These are phyloP conservation scores for Ellobium chinense DNA, from an alignment of 2,888 invertebrate species.

Conservation along the genomic window DNA sequence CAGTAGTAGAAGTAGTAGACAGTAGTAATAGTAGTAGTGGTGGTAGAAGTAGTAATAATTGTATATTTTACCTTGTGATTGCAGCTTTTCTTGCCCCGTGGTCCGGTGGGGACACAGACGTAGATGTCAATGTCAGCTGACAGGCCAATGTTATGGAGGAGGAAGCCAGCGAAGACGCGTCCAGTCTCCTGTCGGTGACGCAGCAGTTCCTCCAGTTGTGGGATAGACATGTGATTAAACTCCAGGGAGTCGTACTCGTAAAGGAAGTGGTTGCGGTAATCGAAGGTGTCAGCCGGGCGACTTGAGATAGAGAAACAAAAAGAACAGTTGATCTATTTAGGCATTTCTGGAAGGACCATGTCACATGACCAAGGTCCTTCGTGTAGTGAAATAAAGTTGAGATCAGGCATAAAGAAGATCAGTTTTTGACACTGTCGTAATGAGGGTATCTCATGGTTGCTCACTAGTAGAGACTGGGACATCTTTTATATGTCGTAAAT, in stretches of 20 bases:
- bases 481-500: too few relatives aligned
- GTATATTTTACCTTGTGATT: slow-evolving; percentile 17
- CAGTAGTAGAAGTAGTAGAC: too few relatives aligned
- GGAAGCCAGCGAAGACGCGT: slow-evolving; percentile 54
- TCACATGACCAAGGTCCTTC: too few relatives aligned
- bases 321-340: neutral
- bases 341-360: too few relatives aligned
- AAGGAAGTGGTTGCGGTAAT: slow-evolving; percentile 50
- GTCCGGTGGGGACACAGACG: slow-evolving; percentile 48
- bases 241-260: slow-evolving; percentile 54
- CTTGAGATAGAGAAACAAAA: neutral
- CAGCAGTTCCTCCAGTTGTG: slow-evolving; percentile 49
- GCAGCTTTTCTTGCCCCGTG: slow-evolving; percentile 14
- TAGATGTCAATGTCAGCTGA: slow-evolving; percentile 51
- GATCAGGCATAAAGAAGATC: too few relatives aligned
- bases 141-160: slow-evolving; percentile 49
- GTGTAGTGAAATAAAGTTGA: too few relatives aligned
- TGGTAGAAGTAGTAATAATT: neutral
- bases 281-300: slow-evolving; percentile 44
- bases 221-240: slow-evolving; percentile 53
- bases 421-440: too few relatives aligned
- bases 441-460: too few relatives aligned
- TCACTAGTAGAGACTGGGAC: too few relatives aligned
- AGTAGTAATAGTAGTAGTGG: too few relatives aligned
- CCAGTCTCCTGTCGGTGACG: slow-evolving; percentile 35